Conservation (phyloP, 2,888 invertebrate species). For the Drosophila villosipedis region DNA sequence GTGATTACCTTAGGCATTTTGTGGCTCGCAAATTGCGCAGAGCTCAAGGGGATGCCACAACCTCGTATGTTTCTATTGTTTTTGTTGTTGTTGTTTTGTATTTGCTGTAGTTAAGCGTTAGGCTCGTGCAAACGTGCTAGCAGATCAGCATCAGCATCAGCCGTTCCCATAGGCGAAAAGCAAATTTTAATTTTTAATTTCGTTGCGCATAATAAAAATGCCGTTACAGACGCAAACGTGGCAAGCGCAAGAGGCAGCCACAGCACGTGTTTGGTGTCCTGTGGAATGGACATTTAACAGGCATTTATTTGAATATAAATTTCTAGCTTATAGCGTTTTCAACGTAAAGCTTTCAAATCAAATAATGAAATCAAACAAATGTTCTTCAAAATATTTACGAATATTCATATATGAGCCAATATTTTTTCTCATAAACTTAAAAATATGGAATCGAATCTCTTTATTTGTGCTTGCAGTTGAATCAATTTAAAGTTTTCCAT, state of each 20-base stretch:
- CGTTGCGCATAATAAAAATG: slow-evolving; percentile 74
- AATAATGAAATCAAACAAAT: slow-evolving; percentile 27
- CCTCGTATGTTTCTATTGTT: slow-evolving; percentile 30
- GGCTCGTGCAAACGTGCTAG: slow-evolving; percentile 27
- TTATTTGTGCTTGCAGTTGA: slow-evolving; percentile 19
- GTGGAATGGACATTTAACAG: slow-evolving; percentile 24
- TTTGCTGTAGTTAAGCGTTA: slow-evolving; percentile 51
- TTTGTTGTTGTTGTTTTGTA: slow-evolving; percentile 21
- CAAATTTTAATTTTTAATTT: slow-evolving; percentile 78
- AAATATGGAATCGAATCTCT: slow-evolving; percentile 23
- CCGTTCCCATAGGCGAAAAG: slow-evolving; percentile 53
- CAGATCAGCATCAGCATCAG: slow-evolving; percentile 60
- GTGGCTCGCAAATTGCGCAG: slow-evolving; percentile 76
- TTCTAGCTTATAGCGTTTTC: slow-evolving; percentile 17
- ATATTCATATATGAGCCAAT: not conserved
- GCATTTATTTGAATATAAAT: slow-evolving; percentile 20
- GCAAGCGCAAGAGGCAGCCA: slow-evolving; percentile 7
- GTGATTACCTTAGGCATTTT: slow-evolving; percentile 66
- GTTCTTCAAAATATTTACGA: not conserved
- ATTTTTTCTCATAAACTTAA: not conserved
- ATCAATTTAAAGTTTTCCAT: slow-evolving; percentile 34
- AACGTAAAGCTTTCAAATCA: slow-evolving; percentile 16
- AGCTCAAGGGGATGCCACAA: slow-evolving; percentile 64
- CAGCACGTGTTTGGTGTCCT: slow-evolving; percentile 29
- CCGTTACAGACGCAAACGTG: slow-evolving; percentile 17